Evolutionary conservation across 2,113 vertebrate genomes (phyloP).

Genomic region (Sinocyclocheilus grahami): DNA sequence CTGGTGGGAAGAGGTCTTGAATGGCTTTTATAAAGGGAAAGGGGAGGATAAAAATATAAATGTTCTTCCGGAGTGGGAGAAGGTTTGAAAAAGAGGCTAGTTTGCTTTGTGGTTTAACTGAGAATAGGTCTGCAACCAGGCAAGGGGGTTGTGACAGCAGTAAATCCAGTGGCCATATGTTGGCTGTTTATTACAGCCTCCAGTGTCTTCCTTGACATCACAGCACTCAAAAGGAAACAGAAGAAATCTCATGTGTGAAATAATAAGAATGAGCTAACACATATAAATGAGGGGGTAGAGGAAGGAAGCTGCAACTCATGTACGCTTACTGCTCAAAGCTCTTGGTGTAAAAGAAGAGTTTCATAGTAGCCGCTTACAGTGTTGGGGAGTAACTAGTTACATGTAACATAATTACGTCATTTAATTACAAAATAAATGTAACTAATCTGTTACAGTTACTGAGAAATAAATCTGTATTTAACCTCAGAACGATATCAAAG

Average conservation of each 20-base stretch:
- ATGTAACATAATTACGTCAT: no score
- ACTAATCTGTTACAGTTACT: no score
- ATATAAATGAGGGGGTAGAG: conserved; percentile 13
- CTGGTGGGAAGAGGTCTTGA: conserved; percentile 18
- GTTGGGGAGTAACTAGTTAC: no score
- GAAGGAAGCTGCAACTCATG: conserved; percentile 35
- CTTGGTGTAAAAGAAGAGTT: background rate
- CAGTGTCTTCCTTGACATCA: conserved; percentile 45
- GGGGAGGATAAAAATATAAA: background rate
- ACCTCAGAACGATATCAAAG: no score
- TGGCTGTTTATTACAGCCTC: conserved; percentile 70
- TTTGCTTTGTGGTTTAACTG: background rate
- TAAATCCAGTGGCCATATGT: conserved; percentile 71
- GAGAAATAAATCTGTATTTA: no score
- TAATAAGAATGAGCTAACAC: conserved; percentile 35
- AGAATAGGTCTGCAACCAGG: conserved; percentile 41
- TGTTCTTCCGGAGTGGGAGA: background rate
- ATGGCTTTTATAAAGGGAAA: background rate
- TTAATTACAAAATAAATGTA: no score
- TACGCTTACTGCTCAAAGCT: background rate
- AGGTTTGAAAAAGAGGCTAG: conserved; percentile 8
- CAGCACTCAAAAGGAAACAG: conserved; percentile 22
- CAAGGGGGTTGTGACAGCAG: conserved; percentile 37
- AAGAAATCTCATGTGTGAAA: conserved; percentile 29
- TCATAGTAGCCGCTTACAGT: background rate